Conservation (phyloP, 2,888 invertebrate genomes). For the Dryobotodes eremita region DNA sequence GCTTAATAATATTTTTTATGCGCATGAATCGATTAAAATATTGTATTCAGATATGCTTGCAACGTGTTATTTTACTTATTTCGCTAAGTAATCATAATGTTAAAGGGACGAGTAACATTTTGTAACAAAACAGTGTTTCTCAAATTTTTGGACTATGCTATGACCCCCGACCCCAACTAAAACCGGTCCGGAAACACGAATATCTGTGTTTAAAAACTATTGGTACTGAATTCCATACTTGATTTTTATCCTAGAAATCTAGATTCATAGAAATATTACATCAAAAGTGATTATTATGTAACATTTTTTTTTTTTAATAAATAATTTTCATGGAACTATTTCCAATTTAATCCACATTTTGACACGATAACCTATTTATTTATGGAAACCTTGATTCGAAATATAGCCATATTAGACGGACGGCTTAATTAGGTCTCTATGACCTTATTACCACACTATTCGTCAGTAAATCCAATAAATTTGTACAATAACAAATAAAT, state of each 20-base stretch:
- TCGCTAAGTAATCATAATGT: not conserved
- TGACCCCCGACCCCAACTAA: not conserved
- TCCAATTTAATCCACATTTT: constrained; percentile 1
- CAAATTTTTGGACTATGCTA: constrained; percentile 11
- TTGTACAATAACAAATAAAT: constrained; percentile 2
- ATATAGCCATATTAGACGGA: not conserved
- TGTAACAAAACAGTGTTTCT: not conserved
- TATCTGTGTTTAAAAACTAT: not conserved
- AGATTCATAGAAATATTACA: constrained; percentile 11
- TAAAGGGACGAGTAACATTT: not conserved
- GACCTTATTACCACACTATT: constrained; percentile 3
- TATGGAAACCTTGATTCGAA: not conserved
- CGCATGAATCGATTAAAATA: not conserved
- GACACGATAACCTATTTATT: not conserved
- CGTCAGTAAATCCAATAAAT: constrained; percentile 23
- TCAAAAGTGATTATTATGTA: not conserved
- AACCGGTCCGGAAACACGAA: not conserved
- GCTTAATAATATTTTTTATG: not conserved
- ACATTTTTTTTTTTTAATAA: too few relatives aligned
- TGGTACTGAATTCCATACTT: not conserved
- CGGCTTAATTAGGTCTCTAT: not conserved
- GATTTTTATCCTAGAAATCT: constrained; percentile 7
- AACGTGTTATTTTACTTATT: not conserved
- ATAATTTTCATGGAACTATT: not conserved
- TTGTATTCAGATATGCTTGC: not conserved